These are phyloP conservation scores for Oxyura jamaicensis DNA, from an alignment of 2,113 vertebrate species.

Conservation along the genomic window DNA sequence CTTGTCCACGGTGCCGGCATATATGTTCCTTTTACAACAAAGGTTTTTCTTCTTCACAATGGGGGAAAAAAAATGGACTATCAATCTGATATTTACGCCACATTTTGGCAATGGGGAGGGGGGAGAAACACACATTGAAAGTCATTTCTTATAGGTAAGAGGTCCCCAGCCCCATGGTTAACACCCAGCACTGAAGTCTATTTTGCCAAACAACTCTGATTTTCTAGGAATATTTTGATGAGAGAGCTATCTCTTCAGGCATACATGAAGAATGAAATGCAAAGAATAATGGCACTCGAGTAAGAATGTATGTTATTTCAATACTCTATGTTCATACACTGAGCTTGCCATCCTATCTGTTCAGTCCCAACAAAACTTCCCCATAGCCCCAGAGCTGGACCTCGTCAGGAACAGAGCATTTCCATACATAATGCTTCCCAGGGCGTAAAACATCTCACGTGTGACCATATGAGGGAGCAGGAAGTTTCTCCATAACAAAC, in stretches of 20 bases:
- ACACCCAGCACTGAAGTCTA: not conserved
- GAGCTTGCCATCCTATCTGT: not conserved
- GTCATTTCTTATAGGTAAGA: not conserved
- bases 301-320: not conserved
- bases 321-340: too few species aligned
- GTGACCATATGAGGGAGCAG: not conserved
- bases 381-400: not conserved
- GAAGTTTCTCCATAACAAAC: not conserved
- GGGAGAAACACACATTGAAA: not conserved
- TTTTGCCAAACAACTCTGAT: not conserved
- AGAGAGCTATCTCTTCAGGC: not conserved
- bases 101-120: not conserved
- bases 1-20: accelerated
- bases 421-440: too few species aligned
- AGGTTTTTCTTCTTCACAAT: not conserved
- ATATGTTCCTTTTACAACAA: not conserved
- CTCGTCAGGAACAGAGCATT: too few species aligned
- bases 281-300: not conserved
- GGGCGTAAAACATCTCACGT: not conserved
- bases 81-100: not conserved
- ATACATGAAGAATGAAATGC: not conserved
- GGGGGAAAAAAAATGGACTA: not conserved
- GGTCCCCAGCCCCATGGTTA: not conserved
- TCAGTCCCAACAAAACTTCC: not conserved
- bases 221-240: not conserved